phyloP scores from a whole-genome alignment of 2,797 vertebrate species.

The Typhlichthys subterraneus region DNA sequence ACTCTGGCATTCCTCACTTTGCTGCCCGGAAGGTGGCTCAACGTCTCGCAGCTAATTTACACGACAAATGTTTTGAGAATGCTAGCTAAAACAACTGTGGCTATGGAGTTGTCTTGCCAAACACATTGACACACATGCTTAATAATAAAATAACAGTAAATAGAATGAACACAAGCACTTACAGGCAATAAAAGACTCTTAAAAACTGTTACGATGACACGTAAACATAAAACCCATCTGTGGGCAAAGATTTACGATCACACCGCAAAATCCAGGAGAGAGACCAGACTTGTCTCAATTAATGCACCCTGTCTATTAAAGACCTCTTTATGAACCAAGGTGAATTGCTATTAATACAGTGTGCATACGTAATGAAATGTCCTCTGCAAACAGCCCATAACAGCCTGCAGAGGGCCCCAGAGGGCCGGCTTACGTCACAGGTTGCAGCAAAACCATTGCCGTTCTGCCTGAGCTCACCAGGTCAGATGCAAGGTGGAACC shows the following conservation, averaged over 20 bases:
- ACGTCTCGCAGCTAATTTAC: neutral
- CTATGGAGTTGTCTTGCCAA: neutral
- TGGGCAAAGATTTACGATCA: slow-evolving; percentile 27
- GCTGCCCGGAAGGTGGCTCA: slow-evolving; percentile 3
- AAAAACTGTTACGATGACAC: slow-evolving; percentile 7
- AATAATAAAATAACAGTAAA: too few relatives aligned
- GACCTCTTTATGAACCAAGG: slow-evolving; percentile 16
- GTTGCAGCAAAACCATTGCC: slow-evolving; percentile 13
- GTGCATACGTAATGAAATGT: neutral
- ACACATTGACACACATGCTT: too few relatives aligned
- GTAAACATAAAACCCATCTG: slow-evolving; percentile 30
- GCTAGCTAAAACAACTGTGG: neutral
- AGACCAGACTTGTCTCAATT: slow-evolving; percentile 22
- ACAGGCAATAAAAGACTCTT: neutral
- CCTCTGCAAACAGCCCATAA: slow-evolving; percentile 79
- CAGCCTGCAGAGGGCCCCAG: slow-evolving; percentile 1
- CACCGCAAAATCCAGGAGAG: neutral
- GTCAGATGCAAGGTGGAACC: slow-evolving; percentile 17
- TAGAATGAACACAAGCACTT: neutral
- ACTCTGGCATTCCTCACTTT: slow-evolving; percentile 8
- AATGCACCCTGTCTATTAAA: slow-evolving; percentile 23
- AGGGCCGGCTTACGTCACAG: neutral
- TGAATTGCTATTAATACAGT: slow-evolving; percentile 17
- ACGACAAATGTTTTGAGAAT: neutral
- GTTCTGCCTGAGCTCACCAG: slow-evolving; percentile 40